phyloP scores from a whole-genome alignment of 2,113 vertebrate species.

The Dermatemys mawii region DNA sequence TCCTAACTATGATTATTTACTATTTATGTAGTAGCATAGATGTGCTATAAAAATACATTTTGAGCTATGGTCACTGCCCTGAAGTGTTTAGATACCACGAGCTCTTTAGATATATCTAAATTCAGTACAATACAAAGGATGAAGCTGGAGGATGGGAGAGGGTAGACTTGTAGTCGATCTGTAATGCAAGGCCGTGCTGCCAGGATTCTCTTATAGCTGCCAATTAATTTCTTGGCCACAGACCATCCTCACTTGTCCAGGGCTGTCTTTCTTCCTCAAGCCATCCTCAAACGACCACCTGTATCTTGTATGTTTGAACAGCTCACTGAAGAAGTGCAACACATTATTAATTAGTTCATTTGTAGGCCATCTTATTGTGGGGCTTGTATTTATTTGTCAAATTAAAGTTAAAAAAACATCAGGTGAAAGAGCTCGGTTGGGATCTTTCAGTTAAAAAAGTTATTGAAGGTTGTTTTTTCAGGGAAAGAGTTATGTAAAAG shows the following conservation, averaged over 20 bases:
- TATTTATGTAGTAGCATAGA: neutral
- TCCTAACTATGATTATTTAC: neutral
- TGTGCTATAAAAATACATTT: neutral
- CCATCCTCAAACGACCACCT: neutral
- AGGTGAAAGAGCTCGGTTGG: neutral
- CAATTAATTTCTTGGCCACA: neutral
- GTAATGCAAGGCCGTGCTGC: neutral
- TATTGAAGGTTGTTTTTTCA: neutral
- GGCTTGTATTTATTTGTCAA: neutral
- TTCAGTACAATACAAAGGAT: neutral
- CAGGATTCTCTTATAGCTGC: neutral
- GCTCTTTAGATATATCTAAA: neutral
- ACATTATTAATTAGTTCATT: neutral
- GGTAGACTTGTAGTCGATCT: neutral
- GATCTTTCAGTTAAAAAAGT: neutral
- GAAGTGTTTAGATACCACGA: neutral
- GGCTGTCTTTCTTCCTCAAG: neutral
- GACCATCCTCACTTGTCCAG: neutral
- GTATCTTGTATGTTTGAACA: neutral
- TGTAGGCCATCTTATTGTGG: neutral
- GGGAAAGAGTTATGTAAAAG: neutral
- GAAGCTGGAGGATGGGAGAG: neutral
- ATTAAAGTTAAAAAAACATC: neutral
- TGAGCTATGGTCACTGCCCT: neutral
- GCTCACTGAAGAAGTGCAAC: neutral